Percentiles rank a stretch among this genome's conserved stretches.
phyloP scores from a whole-genome alignment of 2,113 vertebrate genomes.

The Cebidichthys violaceus region DNA sequence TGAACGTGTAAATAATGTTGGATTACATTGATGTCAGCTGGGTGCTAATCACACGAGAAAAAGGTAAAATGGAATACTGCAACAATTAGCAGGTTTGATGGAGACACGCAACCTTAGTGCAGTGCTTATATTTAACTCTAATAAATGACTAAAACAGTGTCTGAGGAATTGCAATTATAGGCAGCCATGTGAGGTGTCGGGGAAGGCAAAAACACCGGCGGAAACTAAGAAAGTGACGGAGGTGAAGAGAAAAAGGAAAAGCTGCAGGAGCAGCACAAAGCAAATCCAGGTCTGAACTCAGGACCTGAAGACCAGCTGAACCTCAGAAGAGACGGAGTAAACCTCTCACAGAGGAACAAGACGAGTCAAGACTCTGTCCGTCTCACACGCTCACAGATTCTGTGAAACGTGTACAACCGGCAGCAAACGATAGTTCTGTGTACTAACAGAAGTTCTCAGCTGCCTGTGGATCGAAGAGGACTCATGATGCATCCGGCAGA shows the following conservation, averaged over 20 bases:
- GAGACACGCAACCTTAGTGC: slow-evolving; percentile 54
- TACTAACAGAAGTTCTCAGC: too few species aligned
- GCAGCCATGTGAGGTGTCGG: slow-evolving; percentile 55
- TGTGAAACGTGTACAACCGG: too few species aligned
- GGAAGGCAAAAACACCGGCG: slow-evolving; percentile 42
- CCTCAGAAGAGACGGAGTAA: background rate
- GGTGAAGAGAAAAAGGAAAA: background rate
- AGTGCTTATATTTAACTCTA: slow-evolving; percentile 76
- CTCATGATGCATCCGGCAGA: too few species aligned
- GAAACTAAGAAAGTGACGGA: slow-evolving; percentile 20
- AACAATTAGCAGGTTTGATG: slow-evolving; percentile 77
- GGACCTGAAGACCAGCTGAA: background rate
- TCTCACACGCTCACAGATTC: too few species aligned
- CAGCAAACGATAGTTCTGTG: too few species aligned
- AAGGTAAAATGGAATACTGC: slow-evolving; percentile 70
- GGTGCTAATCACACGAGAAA: slow-evolving; percentile 77
- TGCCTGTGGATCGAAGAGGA: too few species aligned
- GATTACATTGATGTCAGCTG: slow-evolving; percentile 49
- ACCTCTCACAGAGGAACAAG: too few species aligned
- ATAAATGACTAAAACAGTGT: slow-evolving; percentile 75
- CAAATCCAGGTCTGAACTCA: background rate
- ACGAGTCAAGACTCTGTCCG: background rate
- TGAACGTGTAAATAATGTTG: slow-evolving; percentile 62
- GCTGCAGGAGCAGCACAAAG: background rate
- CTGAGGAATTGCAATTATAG: slow-evolving; percentile 73